Conservation (phyloP, 2,888 invertebrate genomes). For the Neoaliturus tenellus region DNA sequence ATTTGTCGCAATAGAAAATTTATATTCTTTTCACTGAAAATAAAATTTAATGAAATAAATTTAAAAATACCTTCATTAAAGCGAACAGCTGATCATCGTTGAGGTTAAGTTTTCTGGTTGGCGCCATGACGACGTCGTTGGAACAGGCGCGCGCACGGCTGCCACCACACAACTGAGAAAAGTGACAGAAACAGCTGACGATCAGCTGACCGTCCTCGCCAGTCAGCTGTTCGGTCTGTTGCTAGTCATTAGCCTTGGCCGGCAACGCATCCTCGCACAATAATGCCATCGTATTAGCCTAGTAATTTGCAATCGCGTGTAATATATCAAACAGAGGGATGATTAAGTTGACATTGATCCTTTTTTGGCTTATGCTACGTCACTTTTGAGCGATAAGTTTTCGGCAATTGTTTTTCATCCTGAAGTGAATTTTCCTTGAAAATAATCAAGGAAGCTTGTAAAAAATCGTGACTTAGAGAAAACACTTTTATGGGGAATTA, state of each 20-base stretch:
- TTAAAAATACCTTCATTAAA: constrained; percentile 82
- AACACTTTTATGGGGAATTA: too few relatives aligned
- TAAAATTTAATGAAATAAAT: not conserved
- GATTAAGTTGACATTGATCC: not conserved
- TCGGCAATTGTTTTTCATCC: not conserved
- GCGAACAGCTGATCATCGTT: constrained; percentile 86
- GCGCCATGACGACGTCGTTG: constrained; percentile 59
- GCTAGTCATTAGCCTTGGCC: not conserved
- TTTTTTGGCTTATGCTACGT: not conserved
- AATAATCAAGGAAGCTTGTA: too few relatives aligned
- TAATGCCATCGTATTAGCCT: not conserved
- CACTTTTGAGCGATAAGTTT: not conserved
- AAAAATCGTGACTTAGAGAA: too few relatives aligned
- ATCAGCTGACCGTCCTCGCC: not conserved
- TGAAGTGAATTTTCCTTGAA: too few relatives aligned
- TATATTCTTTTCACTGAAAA: too few relatives aligned
- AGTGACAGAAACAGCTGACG: not conserved
- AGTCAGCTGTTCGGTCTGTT: not conserved
- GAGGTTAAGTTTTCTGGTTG: constrained; percentile 75
- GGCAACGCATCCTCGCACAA: not conserved
- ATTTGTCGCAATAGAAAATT: too few relatives aligned
- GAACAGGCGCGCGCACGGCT: constrained; percentile 19
- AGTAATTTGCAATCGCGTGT: not conserved
- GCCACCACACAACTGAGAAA: not conserved
- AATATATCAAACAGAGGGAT: not conserved